These are phyloP conservation scores for Eupithecia exiguata DNA, from an alignment of 2,888 invertebrate genomes.

Conservation along the genomic window DNA sequence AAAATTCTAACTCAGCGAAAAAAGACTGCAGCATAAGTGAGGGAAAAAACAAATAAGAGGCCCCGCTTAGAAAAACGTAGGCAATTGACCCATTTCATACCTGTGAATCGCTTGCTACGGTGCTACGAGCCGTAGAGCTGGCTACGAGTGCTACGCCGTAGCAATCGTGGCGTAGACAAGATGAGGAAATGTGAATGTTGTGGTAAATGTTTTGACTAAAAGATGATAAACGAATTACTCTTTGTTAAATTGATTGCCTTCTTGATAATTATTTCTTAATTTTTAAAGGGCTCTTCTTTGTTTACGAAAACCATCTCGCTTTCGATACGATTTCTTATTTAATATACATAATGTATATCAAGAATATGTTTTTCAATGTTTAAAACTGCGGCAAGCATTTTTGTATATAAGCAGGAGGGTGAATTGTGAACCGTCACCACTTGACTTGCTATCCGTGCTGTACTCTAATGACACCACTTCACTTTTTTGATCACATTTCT, in stretches of 20 bases:
- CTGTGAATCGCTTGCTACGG: slow-evolving; percentile 31
- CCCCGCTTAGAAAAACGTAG: slow-evolving; percentile 43
- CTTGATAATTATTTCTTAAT: too few relatives aligned
- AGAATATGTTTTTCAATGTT: neutral
- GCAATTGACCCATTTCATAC: slow-evolving; percentile 48
- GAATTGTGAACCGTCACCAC: neutral
- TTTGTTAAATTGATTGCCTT: neutral
- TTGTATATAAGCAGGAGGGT: neutral
- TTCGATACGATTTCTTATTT: too few relatives aligned
- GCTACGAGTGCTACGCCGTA: slow-evolving; percentile 33
- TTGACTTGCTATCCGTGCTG: slow-evolving; percentile 3
- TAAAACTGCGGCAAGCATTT: neutral
- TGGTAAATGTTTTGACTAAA: neutral
- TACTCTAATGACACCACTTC: slow-evolving; percentile 8
- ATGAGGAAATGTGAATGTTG: slow-evolving; percentile 9
- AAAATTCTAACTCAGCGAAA: slow-evolving; percentile 20
- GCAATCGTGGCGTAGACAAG: slow-evolving; percentile 35
- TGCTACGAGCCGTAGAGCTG: slow-evolving; percentile 31
- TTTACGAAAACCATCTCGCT: neutral
- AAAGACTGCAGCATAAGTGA: slow-evolving; percentile 35
- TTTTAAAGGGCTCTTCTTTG: too few relatives aligned
- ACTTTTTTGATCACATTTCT: slow-evolving; percentile 7
- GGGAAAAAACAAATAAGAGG: slow-evolving; percentile 36
- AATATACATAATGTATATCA: too few relatives aligned
- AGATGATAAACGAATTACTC: neutral